Base-by-base conservation (phyloP, 2,113 vertebrate species). In the Narcine bancroftii region DNA sequence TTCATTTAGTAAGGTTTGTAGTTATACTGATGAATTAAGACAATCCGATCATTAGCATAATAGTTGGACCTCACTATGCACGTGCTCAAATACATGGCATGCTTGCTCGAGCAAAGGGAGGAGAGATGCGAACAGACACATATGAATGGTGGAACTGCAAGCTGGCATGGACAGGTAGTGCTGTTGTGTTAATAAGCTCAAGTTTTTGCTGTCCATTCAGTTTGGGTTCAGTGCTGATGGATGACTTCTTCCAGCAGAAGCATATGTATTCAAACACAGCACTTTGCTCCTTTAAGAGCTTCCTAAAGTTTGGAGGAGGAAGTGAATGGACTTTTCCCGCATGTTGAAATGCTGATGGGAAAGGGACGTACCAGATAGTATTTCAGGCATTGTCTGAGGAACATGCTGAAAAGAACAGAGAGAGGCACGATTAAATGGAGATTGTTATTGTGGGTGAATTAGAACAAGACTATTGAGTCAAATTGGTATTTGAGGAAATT, bases 111-210 rank as follows among this genome's bases (percentile, higher is more conserved):
- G n/a, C n/a, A n/a, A n/a, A n/a, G n/a, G n/a, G n/a, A n/a, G n/a
- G n/a, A n/a, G n/a, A n/a, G n/a, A n/a, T n/a, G n/a, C n/a, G n/a
- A n/a, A 60, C 6, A 60, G 56, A 60, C 56, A n/a, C n/a, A 36
- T 89, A 65, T n/a, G 19, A n/a, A 89, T 66, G 2, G n/a, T 39
- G 53, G 60, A 89, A 42, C 36, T 65, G 56, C 85, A 89, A 17
- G 60, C 85, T 89, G 60, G 33, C 85, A 69, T 45, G 36, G 89
- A 42, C 39, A 29, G 93, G 9, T 93, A 94, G 94, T 93, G 93
- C 94, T 94, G 53, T 95, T 93, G 94, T 96, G 95, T 96, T 95
- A 96, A 94, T 94, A 94, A 93, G 93, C 95, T 94, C 92, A 94
- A 94, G 85, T 96, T 95, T 96, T 96, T 96, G 94, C 93, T 95